A percentile compares a stretch with the other conserved stretches of the same genome.
These are phyloP conservation scores for Mycteria americana DNA, from an alignment of 2,797 vertebrate species.

Conservation along the genomic window DNA sequence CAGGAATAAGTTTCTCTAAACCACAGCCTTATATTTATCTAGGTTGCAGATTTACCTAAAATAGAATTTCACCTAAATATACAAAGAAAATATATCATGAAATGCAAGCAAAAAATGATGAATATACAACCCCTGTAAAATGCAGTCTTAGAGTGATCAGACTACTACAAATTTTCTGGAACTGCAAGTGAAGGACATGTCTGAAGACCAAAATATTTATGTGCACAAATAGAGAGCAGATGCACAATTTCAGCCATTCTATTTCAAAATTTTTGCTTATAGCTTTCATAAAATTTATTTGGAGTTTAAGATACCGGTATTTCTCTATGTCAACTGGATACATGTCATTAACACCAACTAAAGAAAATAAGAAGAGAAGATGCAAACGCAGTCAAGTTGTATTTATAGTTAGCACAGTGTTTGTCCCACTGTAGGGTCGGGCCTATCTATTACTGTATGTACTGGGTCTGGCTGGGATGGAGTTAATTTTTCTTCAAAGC, in stretches of 20 bases:
- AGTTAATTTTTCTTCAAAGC: background rate
- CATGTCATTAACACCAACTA: background rate
- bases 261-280: background rate
- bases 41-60: background rate
- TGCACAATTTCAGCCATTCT: background rate
- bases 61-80: background rate
- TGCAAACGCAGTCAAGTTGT: background rate
- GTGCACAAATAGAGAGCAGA: background rate
- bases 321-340: background rate
- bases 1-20: background rate
- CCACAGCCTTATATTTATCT: background rate
- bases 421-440: background rate
- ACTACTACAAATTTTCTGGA: background rate
- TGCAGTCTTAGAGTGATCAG: background rate
- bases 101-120: background rate
- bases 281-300: background rate
- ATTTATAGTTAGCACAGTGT: background rate
- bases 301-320: background rate
- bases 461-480: background rate
- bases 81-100: background rate
- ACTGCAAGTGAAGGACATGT: background rate
- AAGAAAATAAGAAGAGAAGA: background rate
- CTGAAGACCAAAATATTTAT: background rate
- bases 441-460: background rate
- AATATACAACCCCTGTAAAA: background rate